These are phyloP conservation scores for Drosophila nasuta DNA, from an alignment of 1,140 invertebrate genomes.

Conservation along the genomic window DNA sequence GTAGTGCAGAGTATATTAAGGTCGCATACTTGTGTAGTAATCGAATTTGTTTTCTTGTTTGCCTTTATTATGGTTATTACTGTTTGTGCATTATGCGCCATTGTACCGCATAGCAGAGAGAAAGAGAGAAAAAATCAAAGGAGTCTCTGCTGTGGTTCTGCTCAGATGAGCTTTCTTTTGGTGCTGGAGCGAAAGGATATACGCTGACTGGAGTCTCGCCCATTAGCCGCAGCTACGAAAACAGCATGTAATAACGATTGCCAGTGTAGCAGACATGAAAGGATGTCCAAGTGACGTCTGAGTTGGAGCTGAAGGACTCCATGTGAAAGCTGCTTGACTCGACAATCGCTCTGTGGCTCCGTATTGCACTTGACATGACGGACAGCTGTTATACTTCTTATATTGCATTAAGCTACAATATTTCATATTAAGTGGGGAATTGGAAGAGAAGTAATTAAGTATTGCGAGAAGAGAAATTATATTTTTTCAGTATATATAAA, in stretches of 20 bases:
- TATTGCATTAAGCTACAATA: background rate
- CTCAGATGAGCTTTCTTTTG: slow-evolving; percentile 10
- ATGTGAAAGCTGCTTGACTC: slow-evolving; percentile 17
- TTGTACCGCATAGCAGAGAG: slow-evolving; percentile 22
- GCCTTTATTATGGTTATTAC: slow-evolving; percentile 40
- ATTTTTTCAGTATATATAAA: no score
- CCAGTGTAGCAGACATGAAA: slow-evolving; percentile 28
- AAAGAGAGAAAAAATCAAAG: slow-evolving; percentile 28
- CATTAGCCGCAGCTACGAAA: slow-evolving; percentile 20
- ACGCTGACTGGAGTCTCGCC: slow-evolving; percentile 36
- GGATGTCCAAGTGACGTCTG: slow-evolving; percentile 4
- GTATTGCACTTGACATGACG: slow-evolving; percentile 4
- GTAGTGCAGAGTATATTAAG: background rate
- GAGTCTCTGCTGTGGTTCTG: slow-evolving; percentile 40
- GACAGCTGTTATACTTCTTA: background rate
- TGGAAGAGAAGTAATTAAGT: background rate
- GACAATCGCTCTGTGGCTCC: background rate
- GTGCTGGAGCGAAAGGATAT: slow-evolving; percentile 28
- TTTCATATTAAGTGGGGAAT: background rate
- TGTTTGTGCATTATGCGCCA: slow-evolving; percentile 47
- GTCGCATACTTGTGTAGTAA: background rate
- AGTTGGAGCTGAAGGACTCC: slow-evolving; percentile 10
- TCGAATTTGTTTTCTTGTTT: slow-evolving; percentile 2
- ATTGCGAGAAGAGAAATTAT: no score
- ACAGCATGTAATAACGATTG: slow-evolving; percentile 20